phyloP scores from a whole-genome alignment of 2,113 vertebrate genomes.

The Pluvianellus socialis region DNA sequence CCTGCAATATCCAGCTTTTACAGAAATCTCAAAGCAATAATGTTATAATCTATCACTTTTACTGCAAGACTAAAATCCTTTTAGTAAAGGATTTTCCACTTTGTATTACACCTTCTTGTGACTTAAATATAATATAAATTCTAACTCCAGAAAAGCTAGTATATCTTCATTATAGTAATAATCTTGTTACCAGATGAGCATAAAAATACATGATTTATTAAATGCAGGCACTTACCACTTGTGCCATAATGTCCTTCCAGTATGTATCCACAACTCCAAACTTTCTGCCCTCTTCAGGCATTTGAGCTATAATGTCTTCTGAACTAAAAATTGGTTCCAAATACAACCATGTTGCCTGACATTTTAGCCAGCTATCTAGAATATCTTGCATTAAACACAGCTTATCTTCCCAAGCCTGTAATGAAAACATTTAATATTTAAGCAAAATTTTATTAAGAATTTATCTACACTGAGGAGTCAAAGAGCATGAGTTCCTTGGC shows the following conservation, averaged over 20 bases:
- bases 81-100: background rate
- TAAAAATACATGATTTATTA: background rate
- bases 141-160: background rate
- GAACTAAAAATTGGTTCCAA: constrained; percentile 95
- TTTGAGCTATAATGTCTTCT: constrained; percentile 90
- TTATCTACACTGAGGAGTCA: background rate
- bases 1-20: background rate
- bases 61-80: background rate
- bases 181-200: background rate
- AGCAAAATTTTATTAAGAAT: background rate
- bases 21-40: background rate
- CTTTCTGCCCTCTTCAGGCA: constrained; percentile 91
- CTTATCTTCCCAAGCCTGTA: constrained; percentile 88
- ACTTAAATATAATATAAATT: background rate
- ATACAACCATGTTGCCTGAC: constrained; percentile 90
- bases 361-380: constrained; percentile 86
- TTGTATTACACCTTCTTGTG: background rate
- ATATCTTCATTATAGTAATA: background rate
- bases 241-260: constrained; percentile 85
- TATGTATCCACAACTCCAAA: constrained; percentile 84
- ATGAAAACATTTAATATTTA: background rate
- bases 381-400: constrained; percentile 85
- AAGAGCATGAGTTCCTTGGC: background rate
- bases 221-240: constrained; percentile 75
- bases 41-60: background rate